Evolutionary conservation across 1,140 invertebrate genomes (phyloP).

Genomic region (Hypsibius dujardini): DNA sequence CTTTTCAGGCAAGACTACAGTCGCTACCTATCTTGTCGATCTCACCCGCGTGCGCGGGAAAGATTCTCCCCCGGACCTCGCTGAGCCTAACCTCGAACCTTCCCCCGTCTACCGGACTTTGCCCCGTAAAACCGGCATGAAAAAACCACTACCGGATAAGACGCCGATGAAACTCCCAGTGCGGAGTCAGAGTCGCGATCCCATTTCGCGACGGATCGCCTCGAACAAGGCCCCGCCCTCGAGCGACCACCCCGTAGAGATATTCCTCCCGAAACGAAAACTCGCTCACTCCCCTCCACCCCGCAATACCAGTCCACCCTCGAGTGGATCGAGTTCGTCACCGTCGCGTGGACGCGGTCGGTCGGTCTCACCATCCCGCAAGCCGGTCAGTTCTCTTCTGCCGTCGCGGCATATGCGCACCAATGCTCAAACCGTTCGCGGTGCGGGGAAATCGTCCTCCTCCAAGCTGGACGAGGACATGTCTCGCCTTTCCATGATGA

Average conservation of each 20-base stretch:
- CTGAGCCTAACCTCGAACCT: too few relatives aligned
- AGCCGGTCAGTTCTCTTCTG: not conserved
- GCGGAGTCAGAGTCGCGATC: constrained; percentile 1
- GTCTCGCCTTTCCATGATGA: not conserved
- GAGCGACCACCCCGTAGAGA: constrained; percentile 8
- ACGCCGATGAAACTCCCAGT: not conserved
- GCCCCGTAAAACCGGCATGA: not conserved
- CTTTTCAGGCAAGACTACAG: constrained; percentile 25
- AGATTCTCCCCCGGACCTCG: not conserved
- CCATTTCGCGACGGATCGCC: not conserved
- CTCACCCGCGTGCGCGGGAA: not conserved
- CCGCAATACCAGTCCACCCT: not conserved
- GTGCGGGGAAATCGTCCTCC: not conserved
- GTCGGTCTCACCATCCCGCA: not conserved
- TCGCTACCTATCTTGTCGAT: constrained; percentile 1
- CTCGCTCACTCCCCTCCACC: not conserved
- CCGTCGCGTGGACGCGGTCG: not conserved
- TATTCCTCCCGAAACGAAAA: not conserved
- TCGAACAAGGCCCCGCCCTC: not conserved
- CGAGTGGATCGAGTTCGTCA: not conserved
- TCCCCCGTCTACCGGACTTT: constrained; percentile 3
- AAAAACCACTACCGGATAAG: not conserved
- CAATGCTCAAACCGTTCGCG: not conserved
- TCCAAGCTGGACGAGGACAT: not conserved
- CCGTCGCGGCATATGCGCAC: not conserved